Evolutionary conservation across 2,797 vertebrate species (phyloP).

Genomic region (Leuciscus waleckii): DNA sequence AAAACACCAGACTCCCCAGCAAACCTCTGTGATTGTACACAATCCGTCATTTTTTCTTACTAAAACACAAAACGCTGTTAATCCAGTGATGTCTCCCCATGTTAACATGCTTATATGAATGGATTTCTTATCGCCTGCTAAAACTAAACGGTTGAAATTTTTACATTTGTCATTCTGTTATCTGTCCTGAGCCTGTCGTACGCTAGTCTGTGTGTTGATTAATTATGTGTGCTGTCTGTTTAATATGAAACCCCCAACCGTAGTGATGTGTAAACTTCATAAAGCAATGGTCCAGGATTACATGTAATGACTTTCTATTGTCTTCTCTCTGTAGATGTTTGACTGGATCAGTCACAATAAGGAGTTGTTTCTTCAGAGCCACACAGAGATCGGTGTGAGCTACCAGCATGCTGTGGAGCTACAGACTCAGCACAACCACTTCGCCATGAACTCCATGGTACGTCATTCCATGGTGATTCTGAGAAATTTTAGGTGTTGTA

Average conservation of each 20-base stretch:
- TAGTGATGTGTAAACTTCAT: background rate
- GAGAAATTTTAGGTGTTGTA: background rate
- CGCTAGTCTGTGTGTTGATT: constrained; percentile 19
- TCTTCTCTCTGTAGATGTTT: constrained; percentile 86
- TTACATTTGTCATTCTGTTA: constrained; percentile 18
- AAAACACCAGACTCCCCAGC: background rate
- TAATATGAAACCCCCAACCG: background rate
- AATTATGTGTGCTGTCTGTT: background rate
- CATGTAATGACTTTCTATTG: background rate
- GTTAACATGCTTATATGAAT: constrained; percentile 5
- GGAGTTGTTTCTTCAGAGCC: constrained; percentile 95
- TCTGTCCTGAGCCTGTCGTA: background rate
- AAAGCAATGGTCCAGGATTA: background rate
- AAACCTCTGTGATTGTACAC: background rate
- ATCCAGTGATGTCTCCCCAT: background rate
- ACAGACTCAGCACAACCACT: constrained; percentile 98
- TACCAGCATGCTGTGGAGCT: constrained; percentile 97
- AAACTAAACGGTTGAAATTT: background rate
- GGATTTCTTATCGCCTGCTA: constrained; percentile 1
- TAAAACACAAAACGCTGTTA: background rate
- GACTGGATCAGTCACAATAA: constrained; percentile 99
- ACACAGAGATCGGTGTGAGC: constrained; percentile 95
- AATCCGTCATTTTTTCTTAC: background rate
- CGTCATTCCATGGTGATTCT: constrained; percentile 52
- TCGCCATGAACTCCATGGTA: constrained; percentile 99